Percentiles rank a stretch among this genome's conserved stretches.
Evolutionary conservation across 1,140 invertebrate species (phyloP).

Genomic region (Bicyclus anynana): DNA sequence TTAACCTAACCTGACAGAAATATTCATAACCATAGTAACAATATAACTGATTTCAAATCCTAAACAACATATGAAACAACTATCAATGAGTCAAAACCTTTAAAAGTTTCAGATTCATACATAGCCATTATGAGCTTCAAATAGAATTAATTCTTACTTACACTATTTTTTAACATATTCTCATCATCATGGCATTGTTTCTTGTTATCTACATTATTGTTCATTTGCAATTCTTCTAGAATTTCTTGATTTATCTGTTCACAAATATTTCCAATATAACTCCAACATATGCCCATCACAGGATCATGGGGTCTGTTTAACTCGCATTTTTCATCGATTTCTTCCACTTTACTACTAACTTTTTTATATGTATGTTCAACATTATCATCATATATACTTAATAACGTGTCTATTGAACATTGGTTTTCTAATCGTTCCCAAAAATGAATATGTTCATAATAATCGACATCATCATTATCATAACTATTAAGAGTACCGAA

Average conservation of each 20-base stretch:
- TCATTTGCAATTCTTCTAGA: too few relatives aligned
- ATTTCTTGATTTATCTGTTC: background rate
- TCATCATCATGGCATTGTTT: background rate
- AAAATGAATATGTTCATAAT: slow-evolving; percentile 59
- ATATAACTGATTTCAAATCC: too few relatives aligned
- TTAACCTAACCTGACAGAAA: too few relatives aligned
- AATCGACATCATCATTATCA: slow-evolving; percentile 24
- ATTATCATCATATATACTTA: slow-evolving; percentile 44
- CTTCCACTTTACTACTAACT: background rate
- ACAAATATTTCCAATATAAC: slow-evolving; percentile 13
- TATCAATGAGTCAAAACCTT: too few relatives aligned
- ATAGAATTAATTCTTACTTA: background rate
- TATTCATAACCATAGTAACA: too few relatives aligned
- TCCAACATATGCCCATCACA: slow-evolving; percentile 16
- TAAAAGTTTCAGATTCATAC: too few relatives aligned
- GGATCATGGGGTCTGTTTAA: background rate
- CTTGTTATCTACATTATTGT: too few relatives aligned
- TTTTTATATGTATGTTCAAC: background rate
- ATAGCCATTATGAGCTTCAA: too few relatives aligned
- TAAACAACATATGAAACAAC: too few relatives aligned
- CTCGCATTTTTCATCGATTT: background rate
- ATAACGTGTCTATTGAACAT: slow-evolving; percentile 31
- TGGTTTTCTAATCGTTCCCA: slow-evolving; percentile 17
- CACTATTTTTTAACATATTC: background rate
- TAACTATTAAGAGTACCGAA: slow-evolving; percentile 45